phyloP scores from a whole-genome alignment of 2,113 vertebrate genomes.

The Lepus europaeus region DNA sequence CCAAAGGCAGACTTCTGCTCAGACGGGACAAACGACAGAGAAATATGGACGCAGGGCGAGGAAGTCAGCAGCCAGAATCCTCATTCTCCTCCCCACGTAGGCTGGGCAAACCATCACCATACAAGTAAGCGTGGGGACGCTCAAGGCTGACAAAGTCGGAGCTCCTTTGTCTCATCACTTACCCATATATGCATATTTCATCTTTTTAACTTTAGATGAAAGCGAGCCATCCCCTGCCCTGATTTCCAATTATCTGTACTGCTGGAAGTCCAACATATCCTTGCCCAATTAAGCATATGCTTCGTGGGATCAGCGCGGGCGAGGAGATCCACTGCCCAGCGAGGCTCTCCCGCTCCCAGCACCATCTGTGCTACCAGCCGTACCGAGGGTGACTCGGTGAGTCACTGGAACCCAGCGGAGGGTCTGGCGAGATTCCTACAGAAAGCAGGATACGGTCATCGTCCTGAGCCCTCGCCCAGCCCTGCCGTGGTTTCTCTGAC shows the following conservation, averaged over 20 bases:
- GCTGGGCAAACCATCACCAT: background rate
- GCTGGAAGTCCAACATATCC: slow-evolving; percentile 28
- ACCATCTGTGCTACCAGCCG: slow-evolving; percentile 81
- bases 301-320: slow-evolving; percentile 78
- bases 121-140: background rate
- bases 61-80: background rate
- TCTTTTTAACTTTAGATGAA: slow-evolving; percentile 4
- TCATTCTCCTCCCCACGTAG: background rate
- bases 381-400: slow-evolving; percentile 63
- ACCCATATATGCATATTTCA: background rate
- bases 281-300: slow-evolving; percentile 85
- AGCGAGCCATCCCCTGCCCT: background rate
- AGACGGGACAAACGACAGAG: background rate
- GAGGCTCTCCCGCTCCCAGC: slow-evolving; percentile 76
- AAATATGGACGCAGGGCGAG: background rate
- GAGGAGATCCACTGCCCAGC: slow-evolving; percentile 64
- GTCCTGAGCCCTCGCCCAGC: slow-evolving; percentile 49
- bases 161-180: background rate
- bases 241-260: slow-evolving; percentile 49
- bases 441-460: slow-evolving; percentile 74
- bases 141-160: background rate
- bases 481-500: slow-evolving; percentile 72
- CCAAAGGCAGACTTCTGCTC: background rate
- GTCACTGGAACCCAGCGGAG: slow-evolving; percentile 67
- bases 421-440: slow-evolving; percentile 51